Evolutionary conservation across 2,113 vertebrate species (phyloP).

Genomic region (Thalassoma bifasciatum): DNA sequence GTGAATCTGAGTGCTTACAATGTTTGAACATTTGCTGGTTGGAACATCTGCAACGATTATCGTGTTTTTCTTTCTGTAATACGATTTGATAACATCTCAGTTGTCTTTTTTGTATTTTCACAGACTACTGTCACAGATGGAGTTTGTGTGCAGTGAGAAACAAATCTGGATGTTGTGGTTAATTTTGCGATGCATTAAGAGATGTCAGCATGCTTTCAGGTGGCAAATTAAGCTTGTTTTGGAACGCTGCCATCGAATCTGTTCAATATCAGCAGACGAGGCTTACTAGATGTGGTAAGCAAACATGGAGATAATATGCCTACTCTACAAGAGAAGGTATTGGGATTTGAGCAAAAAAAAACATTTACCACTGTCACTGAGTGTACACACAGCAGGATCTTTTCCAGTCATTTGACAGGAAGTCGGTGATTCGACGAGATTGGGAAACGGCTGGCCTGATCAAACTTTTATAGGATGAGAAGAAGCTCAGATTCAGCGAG

Average conservation of each 20-base stretch:
- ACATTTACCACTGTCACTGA: background rate
- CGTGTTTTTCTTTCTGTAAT: background rate
- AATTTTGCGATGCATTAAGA: conserved; percentile 7
- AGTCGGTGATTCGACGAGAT: background rate
- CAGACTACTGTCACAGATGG: conserved; percentile 10
- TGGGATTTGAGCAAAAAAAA: background rate
- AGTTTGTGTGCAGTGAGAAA: conserved; percentile 8
- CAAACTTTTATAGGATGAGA: conserved; percentile 11
- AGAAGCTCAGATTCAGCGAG: background rate
- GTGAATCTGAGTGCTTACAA: background rate
- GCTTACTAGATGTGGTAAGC: background rate
- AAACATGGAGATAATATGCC: conserved; percentile 2
- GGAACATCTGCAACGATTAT: conserved; percentile 31
- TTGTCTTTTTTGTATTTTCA: conserved; percentile 35
- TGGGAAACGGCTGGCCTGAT: background rate
- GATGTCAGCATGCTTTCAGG: conserved; percentile 23
- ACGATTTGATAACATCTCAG: background rate
- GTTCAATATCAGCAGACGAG: background rate
- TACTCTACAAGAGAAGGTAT: background rate
- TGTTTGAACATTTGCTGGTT: conserved; percentile 14
- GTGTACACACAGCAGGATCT: background rate
- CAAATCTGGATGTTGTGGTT: conserved; percentile 21
- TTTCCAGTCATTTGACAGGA: conserved; percentile 12
- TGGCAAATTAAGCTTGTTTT: conserved; percentile 35
- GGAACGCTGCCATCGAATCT: background rate